Percentiles rank a stretch among this genome's conserved stretches.
phyloP scores from a whole-genome alignment of 1,140 invertebrate genomes.

The Nymphalis io region DNA sequence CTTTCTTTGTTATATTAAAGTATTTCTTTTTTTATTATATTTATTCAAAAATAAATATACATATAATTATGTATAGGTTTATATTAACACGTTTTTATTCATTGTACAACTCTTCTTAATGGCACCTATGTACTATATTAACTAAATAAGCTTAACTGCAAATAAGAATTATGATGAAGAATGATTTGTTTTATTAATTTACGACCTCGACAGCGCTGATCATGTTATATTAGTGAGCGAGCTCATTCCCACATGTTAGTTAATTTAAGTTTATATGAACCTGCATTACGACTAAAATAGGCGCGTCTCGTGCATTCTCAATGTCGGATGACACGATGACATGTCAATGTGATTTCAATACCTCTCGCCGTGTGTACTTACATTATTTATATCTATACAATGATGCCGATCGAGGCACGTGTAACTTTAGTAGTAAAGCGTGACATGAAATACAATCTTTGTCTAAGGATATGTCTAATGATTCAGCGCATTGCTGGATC shows the following conservation, averaged over 20 bases:
- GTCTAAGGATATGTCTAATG: neutral
- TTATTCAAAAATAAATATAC: too few relatives aligned
- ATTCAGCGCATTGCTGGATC: neutral
- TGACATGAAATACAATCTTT: neutral
- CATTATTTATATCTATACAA: neutral
- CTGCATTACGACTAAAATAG: neutral
- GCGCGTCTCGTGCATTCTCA: neutral
- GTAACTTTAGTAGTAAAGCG: neutral
- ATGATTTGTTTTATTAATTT: conserved; percentile 2
- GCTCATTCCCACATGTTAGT: neutral
- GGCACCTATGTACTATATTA: neutral
- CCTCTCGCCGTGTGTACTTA: neutral
- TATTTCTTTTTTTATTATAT: too few relatives aligned
- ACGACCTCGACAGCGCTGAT: neutral
- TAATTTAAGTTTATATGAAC: neutral
- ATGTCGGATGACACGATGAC: conserved; percentile 8
- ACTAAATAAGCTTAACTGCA: neutral
- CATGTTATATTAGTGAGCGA: neutral
- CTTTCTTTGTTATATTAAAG: too few relatives aligned
- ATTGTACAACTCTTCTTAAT: too few relatives aligned
- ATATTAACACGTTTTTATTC: too few relatives aligned
- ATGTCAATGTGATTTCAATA: conserved; percentile 1
- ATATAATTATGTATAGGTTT: too few relatives aligned
- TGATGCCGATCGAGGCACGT: neutral
- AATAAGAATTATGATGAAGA: neutral